Evolutionary conservation across 2,797 vertebrate genomes (phyloP).

Genomic region (Anableps anableps): DNA sequence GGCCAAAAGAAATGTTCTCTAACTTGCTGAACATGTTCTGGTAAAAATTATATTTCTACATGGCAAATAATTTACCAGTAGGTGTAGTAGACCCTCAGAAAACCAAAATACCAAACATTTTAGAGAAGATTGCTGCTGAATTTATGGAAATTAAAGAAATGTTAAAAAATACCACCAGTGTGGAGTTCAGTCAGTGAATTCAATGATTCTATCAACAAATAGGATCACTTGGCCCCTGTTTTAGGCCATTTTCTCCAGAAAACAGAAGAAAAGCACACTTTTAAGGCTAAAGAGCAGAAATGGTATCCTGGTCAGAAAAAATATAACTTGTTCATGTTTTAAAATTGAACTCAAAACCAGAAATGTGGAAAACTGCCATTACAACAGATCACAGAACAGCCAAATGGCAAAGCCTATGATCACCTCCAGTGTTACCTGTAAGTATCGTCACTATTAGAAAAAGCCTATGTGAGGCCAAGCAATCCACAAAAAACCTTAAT

Average conservation of each 20-base stretch:
- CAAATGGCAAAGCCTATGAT: not conserved
- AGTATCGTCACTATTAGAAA: not conserved
- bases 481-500: not conserved
- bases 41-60: not conserved
- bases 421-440: not conserved
- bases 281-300: not conserved
- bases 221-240: not conserved
- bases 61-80: too few relatives aligned
- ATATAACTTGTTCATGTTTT: not conserved
- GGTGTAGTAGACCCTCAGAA: not conserved
- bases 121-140: not conserved
- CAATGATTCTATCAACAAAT: not conserved
- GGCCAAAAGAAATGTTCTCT: not conserved
- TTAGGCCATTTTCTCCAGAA: not conserved
- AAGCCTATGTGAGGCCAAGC: too few relatives aligned
- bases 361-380: not conserved
- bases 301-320: not conserved
- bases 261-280: not conserved
- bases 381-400: not conserved
- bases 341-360: not conserved
- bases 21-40: not conserved
- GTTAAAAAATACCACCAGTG: not conserved
- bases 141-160: not conserved
- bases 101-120: not conserved
- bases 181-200: not conserved